Evolutionary conservation across 2,113 vertebrate genomes (phyloP), one percentile per base, ranked within the genome.

Genomic region (Uria aalge): DNA sequence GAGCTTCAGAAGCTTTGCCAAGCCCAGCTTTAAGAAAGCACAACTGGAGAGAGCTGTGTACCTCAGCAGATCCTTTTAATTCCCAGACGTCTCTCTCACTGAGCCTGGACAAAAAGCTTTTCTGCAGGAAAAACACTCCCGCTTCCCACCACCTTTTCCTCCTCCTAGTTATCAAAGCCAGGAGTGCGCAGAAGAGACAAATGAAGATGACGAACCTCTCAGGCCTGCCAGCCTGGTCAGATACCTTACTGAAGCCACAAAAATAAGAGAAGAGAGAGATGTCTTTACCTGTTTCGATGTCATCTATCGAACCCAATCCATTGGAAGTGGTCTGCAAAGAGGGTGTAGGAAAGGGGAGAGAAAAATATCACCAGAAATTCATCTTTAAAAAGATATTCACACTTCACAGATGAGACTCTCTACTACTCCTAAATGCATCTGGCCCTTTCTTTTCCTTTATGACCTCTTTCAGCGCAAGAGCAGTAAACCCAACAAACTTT

Each of bases 241-340:
- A 60, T 43, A 82, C 8, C 45, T 90, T 52, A 76, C 5, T 3
- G 2, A 89, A 85, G 81, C 21, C 71, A 90, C 11, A 57, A 74
- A 73, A 83, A 29, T 36, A 55, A 85, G 62, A 84, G 36, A 27
- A 76, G 69, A 71, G 69, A 71, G 34, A 63, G 55, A 53, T 36
- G 48, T 29, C 85, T 96, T 90, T 96, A 99, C 99, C 99, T 98
- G 98, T 98, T 97, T 99, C 97, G 0, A 98, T 97, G 86, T 98
- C 97, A 96, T 98, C 98, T 94, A 98, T 97, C 21, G 98, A 98
- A 40, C 98, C 98, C 76, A 98, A 88, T 74, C 97, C 98, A 64
- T 99, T 99, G 85, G 97, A 97, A 66, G 97, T 85, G 92, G 98
- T 97, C 99, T 99, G 95, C 24, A 95, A 88, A 94, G 72, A 95